A percentile compares a stretch with the other conserved stretches of the same genome.
Evolutionary conservation across 2,888 invertebrate species (phyloP).

Genomic region (Spisula solida): DNA sequence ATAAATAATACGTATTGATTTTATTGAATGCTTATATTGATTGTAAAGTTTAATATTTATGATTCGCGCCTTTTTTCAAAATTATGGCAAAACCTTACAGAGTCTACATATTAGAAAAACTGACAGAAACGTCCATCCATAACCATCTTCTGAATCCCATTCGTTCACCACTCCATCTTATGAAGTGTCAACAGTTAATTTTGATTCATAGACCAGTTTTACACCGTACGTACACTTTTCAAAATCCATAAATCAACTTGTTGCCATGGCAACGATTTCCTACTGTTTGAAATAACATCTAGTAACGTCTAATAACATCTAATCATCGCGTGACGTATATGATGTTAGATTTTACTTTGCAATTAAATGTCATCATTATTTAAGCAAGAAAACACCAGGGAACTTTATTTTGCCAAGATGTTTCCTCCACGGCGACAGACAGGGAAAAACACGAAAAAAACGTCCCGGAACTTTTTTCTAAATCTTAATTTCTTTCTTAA

Average conservation of each 20-base stretch:
- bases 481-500: background rate
- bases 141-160: background rate
- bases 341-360: conserved; percentile 24
- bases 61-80: too few relatives aligned
- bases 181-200: conserved; percentile 5
- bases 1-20: too few relatives aligned
- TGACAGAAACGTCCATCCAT: background rate
- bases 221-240: background rate
- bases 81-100: background rate
- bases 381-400: background rate
- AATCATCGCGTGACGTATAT: conserved; percentile 30
- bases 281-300: background rate
- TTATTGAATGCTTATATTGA: too few relatives aligned
- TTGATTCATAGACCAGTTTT: conserved; percentile 1
- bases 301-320: background rate
- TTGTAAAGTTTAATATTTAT: too few relatives aligned
- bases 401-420: background rate
- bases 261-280: conserved; percentile 6
- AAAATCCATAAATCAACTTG: conserved; percentile 8
- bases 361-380: conserved; percentile 24
- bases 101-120: background rate
- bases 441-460: background rate
- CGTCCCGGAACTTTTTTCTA: conserved; percentile 15
- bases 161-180: background rate
- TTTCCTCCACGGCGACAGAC: background rate